A percentile compares a stretch with the other conserved stretches of the same genome.
Evolutionary conservation across 2,113 vertebrate species (phyloP).

Genomic region (rabbit (Oryctolagus cuniculus)): DNA sequence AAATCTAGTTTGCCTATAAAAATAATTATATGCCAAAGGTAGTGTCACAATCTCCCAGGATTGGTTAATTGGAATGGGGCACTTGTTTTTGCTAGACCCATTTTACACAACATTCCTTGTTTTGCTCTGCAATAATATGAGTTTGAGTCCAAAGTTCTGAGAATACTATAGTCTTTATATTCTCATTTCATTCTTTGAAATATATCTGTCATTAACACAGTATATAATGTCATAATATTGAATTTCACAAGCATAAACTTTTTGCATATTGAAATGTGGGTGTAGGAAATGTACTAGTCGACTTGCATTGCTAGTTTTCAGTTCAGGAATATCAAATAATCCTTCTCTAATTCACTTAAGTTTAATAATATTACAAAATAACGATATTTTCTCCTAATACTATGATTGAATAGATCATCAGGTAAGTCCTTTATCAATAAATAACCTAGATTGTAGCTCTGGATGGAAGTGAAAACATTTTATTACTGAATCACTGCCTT

Average conservation of each 20-base stretch:
- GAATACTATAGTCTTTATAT: not conserved
- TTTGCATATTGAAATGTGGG: slow-evolving; percentile 44
- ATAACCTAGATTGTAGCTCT: not conserved
- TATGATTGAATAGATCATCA: not conserved
- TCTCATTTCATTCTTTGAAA: slow-evolving; percentile 37
- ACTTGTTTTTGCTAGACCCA: not conserved
- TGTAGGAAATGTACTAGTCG: not conserved
- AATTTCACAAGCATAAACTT: slow-evolving; percentile 11
- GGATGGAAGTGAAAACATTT: not conserved
- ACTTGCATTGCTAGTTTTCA: slow-evolving; percentile 8
- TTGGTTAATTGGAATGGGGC: not conserved
- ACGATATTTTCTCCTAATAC: not conserved
- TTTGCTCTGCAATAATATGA: not conserved
- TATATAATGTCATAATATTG: slow-evolving; percentile 59
- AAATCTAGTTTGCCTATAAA: not conserved
- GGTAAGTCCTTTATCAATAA: not conserved
- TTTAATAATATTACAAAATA: slow-evolving; percentile 28
- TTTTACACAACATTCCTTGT: not conserved
- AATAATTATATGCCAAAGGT: not conserved
- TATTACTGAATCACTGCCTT: not conserved
- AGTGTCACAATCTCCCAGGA: not conserved
- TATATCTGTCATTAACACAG: slow-evolving; percentile 36
- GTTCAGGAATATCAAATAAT: not conserved
- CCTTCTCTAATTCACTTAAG: not conserved
- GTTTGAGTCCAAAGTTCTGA: not conserved